phyloP scores from a whole-genome alignment of 2,797 vertebrate genomes.

The Knipowitschia caucasica region DNA sequence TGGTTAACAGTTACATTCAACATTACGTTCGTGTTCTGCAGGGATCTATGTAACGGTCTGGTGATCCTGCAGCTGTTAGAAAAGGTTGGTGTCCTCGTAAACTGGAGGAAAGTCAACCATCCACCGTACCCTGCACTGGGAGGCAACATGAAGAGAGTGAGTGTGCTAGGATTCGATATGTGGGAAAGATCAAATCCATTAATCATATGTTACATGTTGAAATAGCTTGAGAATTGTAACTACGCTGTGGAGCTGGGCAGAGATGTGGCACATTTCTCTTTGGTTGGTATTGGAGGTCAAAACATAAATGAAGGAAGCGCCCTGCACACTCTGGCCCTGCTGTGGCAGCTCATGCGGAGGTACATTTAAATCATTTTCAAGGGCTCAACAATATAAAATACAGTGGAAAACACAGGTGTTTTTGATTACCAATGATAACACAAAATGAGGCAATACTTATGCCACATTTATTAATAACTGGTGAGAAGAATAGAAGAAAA shows the following conservation, averaged over 20 bases:
- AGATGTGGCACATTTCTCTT: slow-evolving; percentile 87
- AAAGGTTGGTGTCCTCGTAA: slow-evolving; percentile 82
- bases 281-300: slow-evolving; percentile 92
- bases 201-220: slow-evolving; percentile 2
- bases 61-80: slow-evolving; percentile 93
- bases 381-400: too few species aligned
- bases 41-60: slow-evolving; percentile 87
- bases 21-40: slow-evolving; percentile 48
- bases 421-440: too few species aligned
- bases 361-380: too few species aligned
- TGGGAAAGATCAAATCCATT: background rate
- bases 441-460: too few species aligned
- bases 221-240: slow-evolving; percentile 96
- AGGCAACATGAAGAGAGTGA: slow-evolving; percentile 93
- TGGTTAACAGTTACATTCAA: too few species aligned
- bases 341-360: slow-evolving; percentile 98
- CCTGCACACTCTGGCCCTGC: slow-evolving; percentile 87
- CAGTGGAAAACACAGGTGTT: too few species aligned
- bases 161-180: slow-evolving; percentile 1
- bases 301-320: slow-evolving; percentile 89
- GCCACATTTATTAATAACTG: too few species aligned
- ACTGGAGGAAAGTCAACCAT: slow-evolving; percentile 88
- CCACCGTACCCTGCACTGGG: slow-evolving; percentile 86
- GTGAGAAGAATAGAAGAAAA: too few species aligned
- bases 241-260: slow-evolving; percentile 91